phyloP scores from a whole-genome alignment of 2,113 vertebrate species.

The Sula dactylatra region DNA sequence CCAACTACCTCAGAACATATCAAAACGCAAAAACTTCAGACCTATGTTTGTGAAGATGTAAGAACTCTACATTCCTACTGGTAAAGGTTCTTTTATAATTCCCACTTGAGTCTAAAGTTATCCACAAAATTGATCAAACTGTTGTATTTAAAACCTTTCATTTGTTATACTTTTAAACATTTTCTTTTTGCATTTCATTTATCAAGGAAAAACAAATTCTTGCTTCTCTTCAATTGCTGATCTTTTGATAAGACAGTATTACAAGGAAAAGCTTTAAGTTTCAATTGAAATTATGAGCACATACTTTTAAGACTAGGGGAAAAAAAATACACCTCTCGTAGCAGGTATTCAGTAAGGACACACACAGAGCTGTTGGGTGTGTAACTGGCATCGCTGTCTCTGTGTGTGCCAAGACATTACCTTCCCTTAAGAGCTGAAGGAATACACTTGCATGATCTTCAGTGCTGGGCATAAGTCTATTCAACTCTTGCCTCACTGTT shows the following conservation, averaged over 20 bases:
- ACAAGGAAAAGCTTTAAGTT: background rate
- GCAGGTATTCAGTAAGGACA: background rate
- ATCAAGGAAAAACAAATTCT: background rate
- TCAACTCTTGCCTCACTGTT: background rate
- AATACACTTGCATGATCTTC: background rate
- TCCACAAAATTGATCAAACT: background rate
- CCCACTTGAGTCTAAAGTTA: background rate
- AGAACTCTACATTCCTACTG: background rate
- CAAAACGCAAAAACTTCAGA: background rate
- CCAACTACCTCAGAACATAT: background rate
- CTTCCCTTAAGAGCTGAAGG: background rate
- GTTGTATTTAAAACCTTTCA: background rate
- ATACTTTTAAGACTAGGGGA: background rate
- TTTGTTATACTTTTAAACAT: background rate
- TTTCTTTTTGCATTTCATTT: background rate
- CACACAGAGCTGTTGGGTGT: background rate
- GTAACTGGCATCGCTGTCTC: background rate
- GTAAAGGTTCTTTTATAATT: background rate
- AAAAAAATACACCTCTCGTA: background rate
- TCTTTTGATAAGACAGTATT: background rate
- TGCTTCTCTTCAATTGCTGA: background rate
- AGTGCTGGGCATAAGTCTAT: background rate
- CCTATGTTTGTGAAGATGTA: background rate
- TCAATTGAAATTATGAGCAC: background rate
- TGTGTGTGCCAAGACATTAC: background rate